Base-by-base conservation (phyloP, 2,888 invertebrate genomes). In the Torymus texanus region DNA sequence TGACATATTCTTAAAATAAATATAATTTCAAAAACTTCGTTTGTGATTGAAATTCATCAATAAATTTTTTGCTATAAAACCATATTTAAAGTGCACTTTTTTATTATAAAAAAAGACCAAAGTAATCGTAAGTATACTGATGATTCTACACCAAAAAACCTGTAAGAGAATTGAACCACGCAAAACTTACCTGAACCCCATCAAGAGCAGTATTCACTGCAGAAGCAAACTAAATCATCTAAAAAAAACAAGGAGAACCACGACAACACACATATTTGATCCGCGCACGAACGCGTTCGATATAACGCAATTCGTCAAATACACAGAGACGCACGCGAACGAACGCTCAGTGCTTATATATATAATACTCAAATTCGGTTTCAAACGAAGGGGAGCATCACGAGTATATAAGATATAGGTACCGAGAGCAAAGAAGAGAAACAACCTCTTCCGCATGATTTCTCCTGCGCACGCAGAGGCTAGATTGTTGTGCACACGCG, bases 251-350 rank as follows among this genome's bases (percentile, higher is more conserved):
- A 51, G 21, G n/a, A 72, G 51, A 59, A 59, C 4, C 12, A 21
- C 18, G 21, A 56, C 4, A 12, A 24, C 12, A 59, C 13, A 13
- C 29, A 2, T 29, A 16, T 12, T 21, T 41, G 41, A 41, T 55
- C 29, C 50, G n/a, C 5, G 0, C 10, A 12, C 10, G 51, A 18
- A 53, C 24, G 1, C 56, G 58, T 56, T 56, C 41, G 56, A 21
- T 75, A 62, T 29, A 63, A 63, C 53, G 62, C 56, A 76, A 70
- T 65, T 70, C n/a, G 56, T 56, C 76, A 76, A 70, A 70, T 76
- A 70, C 56, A 62, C 55, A 41, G 5, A 21, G 18, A 11, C 59
- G 14, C 10, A 51, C n/a, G 3, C 2, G 8, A 3, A 29, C 2
- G 8, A 3, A 8, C 41, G 41, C 41, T 41, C 8, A 41, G 5